Evolutionary conservation across 2,888 invertebrate genomes (phyloP).

Genomic region (Hirudinaria manillensis): DNA sequence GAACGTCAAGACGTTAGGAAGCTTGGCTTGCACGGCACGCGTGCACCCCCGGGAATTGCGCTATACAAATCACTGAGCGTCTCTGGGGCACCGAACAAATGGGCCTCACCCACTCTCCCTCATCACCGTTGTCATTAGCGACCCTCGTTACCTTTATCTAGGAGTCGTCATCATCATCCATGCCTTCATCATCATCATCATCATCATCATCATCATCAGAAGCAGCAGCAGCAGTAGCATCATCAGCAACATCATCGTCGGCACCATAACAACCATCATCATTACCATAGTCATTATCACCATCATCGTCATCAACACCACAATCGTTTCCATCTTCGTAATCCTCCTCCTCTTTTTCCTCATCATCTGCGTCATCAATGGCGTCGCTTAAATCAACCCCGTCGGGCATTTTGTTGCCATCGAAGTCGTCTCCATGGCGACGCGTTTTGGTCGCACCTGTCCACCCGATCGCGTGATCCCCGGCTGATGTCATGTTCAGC

Average conservation of each 20-base stretch:
- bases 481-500: too few relatives aligned
- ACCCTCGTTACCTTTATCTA: not conserved
- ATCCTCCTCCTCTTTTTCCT: too few relatives aligned
- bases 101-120: not conserved
- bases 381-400: not conserved
- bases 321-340: not conserved
- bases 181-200: not conserved
- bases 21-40: too few relatives aligned
- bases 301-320: not conserved
- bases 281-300: conserved; percentile 10
- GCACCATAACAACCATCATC: not conserved
- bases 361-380: not conserved
- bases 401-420: too few relatives aligned
- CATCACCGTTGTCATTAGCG: not conserved
- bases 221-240: too few relatives aligned
- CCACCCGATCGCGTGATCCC: too few relatives aligned
- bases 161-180: not conserved
- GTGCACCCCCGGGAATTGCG: too few relatives aligned
- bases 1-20: too few relatives aligned
- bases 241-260: not conserved
- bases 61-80: too few relatives aligned
- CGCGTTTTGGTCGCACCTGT: too few relatives aligned
- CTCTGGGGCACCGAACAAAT: too few relatives aligned
- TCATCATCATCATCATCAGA: conserved; percentile 14
- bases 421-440: too few relatives aligned